Conservation (phyloP, 2,888 invertebrate species). For the Callinectes sapidus region DNA sequence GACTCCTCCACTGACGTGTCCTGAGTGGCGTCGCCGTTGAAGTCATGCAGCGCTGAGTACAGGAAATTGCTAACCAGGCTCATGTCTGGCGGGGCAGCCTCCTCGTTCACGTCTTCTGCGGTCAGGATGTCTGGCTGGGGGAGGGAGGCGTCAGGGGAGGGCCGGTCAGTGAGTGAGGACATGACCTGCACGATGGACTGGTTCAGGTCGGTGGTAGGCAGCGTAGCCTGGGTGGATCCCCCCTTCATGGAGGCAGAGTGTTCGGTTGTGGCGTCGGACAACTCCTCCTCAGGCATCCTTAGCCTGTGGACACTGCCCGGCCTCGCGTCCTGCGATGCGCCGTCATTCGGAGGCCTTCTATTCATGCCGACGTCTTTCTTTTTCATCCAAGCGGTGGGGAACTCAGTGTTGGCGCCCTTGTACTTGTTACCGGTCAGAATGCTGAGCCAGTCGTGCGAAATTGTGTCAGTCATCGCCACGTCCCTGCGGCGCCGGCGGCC, state of each 20-base stretch:
- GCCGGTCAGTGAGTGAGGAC: constrained; percentile 27
- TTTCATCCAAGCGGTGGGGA: constrained; percentile 51
- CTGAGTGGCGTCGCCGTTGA: constrained; percentile 19
- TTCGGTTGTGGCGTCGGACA: constrained; percentile 42
- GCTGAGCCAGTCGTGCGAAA: constrained; percentile 64
- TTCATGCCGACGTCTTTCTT: constrained; percentile 3
- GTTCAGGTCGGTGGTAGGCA: constrained; percentile 10
- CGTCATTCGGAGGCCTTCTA: background rate
- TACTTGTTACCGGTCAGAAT: constrained; percentile 64
- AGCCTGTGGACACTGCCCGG: background rate
- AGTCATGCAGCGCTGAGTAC: constrained; percentile 59
- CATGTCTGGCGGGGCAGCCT: constrained; percentile 42
- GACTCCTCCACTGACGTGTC: background rate
- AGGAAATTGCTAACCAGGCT: constrained; percentile 67
- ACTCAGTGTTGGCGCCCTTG: constrained; percentile 41
- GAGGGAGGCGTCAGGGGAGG: background rate
- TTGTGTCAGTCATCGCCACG: background rate
- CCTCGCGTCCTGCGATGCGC: background rate
- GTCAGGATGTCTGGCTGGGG: background rate
- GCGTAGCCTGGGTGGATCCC: constrained; percentile 43
- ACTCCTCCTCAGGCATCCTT: background rate
- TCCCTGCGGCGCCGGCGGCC: constrained; percentile 59
- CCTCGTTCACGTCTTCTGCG: background rate
- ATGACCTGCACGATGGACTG: constrained; percentile 52
- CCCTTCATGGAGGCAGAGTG: constrained; percentile 50